These are phyloP conservation scores for Podilymbus podiceps DNA, from an alignment of 2,113 vertebrate species.

Conservation along the genomic window DNA sequence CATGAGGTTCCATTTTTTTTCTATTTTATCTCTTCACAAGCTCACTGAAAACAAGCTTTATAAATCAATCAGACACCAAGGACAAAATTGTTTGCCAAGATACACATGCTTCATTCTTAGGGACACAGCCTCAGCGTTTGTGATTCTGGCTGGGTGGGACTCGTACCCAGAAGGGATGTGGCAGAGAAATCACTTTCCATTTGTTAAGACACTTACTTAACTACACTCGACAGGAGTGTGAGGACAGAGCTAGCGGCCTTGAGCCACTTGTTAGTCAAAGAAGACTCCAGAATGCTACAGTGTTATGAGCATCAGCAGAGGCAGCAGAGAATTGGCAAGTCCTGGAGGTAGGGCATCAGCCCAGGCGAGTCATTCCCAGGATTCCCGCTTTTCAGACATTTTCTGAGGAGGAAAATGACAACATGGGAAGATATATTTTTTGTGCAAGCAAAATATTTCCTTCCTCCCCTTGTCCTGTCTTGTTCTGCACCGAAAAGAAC, in stretches of 20 bases:
- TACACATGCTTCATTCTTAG: neutral
- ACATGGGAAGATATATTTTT: neutral
- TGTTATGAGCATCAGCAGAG: neutral
- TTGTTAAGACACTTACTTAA: neutral
- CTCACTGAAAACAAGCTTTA: neutral
- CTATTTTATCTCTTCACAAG: neutral
- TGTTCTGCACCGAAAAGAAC: neutral
- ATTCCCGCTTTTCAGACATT: neutral
- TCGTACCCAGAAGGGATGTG: neutral
- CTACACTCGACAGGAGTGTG: neutral
- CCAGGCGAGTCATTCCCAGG: neutral
- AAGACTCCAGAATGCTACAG: neutral
- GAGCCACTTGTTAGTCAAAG: slow-evolving; percentile 9
- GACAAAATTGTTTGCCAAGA: neutral
- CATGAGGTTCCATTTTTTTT: neutral
- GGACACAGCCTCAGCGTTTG: neutral
- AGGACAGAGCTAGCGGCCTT: neutral
- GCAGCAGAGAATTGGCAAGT: neutral
- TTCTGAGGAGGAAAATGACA: neutral
- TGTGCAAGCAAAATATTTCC: no score
- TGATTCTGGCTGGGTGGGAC: neutral
- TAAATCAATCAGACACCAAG: slow-evolving; percentile 21
- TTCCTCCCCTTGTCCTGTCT: no score
- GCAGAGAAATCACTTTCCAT: slow-evolving; percentile 20
- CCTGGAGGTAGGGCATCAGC: neutral